These are phyloP conservation scores for Indri indri DNA, from an alignment of 2,113 vertebrate species.

Conservation along the genomic window DNA sequence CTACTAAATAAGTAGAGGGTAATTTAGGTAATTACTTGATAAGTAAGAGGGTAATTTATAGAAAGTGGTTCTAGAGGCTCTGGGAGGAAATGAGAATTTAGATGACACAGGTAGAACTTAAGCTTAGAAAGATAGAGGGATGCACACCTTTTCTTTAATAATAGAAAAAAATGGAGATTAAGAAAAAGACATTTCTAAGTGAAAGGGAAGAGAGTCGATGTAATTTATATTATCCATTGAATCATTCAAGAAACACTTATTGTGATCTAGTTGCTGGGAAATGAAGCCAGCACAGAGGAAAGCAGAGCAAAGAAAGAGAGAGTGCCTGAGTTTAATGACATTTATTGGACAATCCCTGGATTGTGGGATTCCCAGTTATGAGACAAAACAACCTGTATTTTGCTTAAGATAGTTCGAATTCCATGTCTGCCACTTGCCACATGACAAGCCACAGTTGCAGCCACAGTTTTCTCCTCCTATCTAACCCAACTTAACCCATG, in stretches of 20 bases:
- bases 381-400: background rate
- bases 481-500: background rate
- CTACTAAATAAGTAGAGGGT: too few species aligned
- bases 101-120: background rate
- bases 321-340: background rate
- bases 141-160: background rate
- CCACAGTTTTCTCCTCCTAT: background rate
- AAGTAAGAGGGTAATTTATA: background rate
- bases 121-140: background rate
- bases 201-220: background rate
- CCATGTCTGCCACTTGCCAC: background rate
- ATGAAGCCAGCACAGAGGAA: background rate
- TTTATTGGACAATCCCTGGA: background rate
- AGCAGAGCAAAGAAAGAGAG: background rate
- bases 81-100: background rate
- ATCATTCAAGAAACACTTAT: background rate
- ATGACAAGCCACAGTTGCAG: background rate
- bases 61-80: background rate
- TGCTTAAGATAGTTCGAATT: background rate
- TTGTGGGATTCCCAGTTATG: background rate
- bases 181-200: background rate
- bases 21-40: too few species aligned
- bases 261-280: background rate
- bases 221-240: background rate
- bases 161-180: background rate